Evolutionary conservation across 2,888 invertebrate species (phyloP).

Genomic region (Hirtodrosophila trivittata): DNA sequence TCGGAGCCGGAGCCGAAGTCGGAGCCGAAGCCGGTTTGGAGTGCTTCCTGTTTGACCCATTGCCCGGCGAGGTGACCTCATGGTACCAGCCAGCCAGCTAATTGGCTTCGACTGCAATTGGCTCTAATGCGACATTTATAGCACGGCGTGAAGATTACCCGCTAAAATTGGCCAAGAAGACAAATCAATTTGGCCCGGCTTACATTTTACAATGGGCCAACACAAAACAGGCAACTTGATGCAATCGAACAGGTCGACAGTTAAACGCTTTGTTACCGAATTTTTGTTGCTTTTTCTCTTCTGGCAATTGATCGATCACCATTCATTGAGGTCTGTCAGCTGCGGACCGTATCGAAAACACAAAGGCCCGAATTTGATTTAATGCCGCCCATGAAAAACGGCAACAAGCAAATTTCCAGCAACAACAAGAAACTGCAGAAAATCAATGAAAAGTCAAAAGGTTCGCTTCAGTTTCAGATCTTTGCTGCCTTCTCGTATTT

Average conservation of each 20-base stretch:
- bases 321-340: constrained; percentile 22
- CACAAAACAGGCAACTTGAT: constrained; percentile 14
- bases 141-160: constrained; percentile 22
- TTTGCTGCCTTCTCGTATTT: constrained; percentile 1
- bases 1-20: too few relatives aligned
- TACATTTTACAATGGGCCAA: constrained; percentile 1
- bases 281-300: constrained; percentile 3
- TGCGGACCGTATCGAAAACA: constrained; percentile 24
- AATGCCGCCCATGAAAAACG: constrained; percentile 68
- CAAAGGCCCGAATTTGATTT: constrained; percentile 45
- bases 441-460: constrained; percentile 44
- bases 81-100: constrained; percentile 5
- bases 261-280: constrained; percentile 39
- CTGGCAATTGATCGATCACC: constrained; percentile 52
- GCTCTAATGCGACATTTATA: constrained; percentile 51
- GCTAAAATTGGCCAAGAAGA: constrained; percentile 29
- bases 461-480: constrained; percentile 27
- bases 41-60: constrained; percentile 58
- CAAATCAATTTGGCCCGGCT: constrained; percentile 37
- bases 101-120: constrained; percentile 27
- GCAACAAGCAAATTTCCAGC: constrained; percentile 11
- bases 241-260: constrained; percentile 28
- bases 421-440: constrained; percentile 9
- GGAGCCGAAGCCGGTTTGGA: constrained; percentile 13
- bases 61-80: constrained; percentile 36